Percentiles rank a stretch among this genome's conserved stretches.
phyloP scores from a whole-genome alignment of 2,113 vertebrate genomes.

The Laticauda colubrina region DNA sequence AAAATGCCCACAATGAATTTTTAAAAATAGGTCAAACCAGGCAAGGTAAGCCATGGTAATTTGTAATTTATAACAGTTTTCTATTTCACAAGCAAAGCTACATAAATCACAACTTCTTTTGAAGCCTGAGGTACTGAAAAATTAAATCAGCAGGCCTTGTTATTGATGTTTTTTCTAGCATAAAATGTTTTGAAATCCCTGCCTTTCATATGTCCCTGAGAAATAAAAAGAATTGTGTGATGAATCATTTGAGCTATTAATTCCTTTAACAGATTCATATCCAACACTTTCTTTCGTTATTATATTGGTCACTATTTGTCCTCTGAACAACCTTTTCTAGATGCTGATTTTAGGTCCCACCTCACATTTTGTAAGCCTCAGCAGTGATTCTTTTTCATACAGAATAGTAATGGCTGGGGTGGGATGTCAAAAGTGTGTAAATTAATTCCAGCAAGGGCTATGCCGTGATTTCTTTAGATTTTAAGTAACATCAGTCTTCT shows the following conservation, averaged over 20 bases:
- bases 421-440: background rate
- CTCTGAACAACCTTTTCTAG: background rate
- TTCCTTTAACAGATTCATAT: constrained; percentile 78
- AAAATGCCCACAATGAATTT: constrained; percentile 38
- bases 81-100: constrained; percentile 64
- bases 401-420: background rate
- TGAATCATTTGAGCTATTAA: constrained; percentile 74
- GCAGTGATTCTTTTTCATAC: background rate
- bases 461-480: background rate
- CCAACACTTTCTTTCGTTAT: constrained; percentile 50
- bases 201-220: constrained; percentile 72
- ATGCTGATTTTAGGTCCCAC: background rate
- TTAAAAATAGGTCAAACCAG: constrained; percentile 53
- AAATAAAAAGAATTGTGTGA: constrained; percentile 72
- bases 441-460: background rate
- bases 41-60: constrained; percentile 49
- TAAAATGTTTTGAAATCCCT: constrained; percentile 78
- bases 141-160: constrained; percentile 72
- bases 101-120: constrained; percentile 71
- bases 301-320: constrained; percentile 13
- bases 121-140: constrained; percentile 69
- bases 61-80: constrained; percentile 53
- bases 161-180: constrained; percentile 76
- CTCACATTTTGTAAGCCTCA: background rate
- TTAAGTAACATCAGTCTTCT: background rate